A percentile compares a stretch with the other conserved stretches of the same genome.
Evolutionary conservation across 1,140 invertebrate species (phyloP).

Genomic region (Solen grandis): DNA sequence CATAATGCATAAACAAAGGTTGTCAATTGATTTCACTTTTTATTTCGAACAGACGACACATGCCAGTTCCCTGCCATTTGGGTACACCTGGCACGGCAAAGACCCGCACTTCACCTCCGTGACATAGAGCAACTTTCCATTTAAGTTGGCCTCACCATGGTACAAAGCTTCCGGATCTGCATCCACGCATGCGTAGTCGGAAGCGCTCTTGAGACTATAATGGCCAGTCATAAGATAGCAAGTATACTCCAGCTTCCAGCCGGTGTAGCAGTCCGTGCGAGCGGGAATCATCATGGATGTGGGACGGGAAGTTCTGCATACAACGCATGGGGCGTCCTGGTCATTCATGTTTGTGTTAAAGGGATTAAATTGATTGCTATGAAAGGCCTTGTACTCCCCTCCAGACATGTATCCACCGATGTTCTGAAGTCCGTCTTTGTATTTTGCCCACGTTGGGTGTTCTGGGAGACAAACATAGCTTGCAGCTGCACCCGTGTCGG

Average conservation of each 20-base stretch:
- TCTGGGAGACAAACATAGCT: too few relatives aligned
- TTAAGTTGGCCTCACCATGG: neutral
- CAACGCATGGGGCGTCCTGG: conserved; percentile 29
- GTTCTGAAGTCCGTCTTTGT: neutral
- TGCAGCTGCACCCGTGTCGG: conserved; percentile 18
- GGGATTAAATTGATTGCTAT: neutral
- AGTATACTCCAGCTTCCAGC: too few relatives aligned
- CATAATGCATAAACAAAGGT: too few relatives aligned
- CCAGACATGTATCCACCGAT: conserved; percentile 17
- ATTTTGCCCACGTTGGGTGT: conserved; percentile 36
- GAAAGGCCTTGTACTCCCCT: conserved; percentile 14
- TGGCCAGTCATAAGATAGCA: neutral
- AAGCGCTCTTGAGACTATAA: neutral
- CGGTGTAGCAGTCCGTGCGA: too few relatives aligned
- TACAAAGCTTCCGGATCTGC: conserved; percentile 15
- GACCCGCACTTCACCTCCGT: conserved; percentile 30
- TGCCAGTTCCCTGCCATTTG: neutral
- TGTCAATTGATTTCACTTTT: too few relatives aligned
- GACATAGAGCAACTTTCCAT: conserved; percentile 33
- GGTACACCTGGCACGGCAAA: conserved; percentile 17
- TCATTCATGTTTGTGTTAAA: conserved; percentile 9
- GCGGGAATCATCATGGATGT: conserved; percentile 39
- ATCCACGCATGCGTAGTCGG: too few relatives aligned
- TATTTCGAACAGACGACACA: conserved; percentile 40
- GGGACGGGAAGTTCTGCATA: conserved; percentile 12